Evolutionary conservation across 2,888 invertebrate species (phyloP).

Genomic region (Tiliacea citrago): DNA sequence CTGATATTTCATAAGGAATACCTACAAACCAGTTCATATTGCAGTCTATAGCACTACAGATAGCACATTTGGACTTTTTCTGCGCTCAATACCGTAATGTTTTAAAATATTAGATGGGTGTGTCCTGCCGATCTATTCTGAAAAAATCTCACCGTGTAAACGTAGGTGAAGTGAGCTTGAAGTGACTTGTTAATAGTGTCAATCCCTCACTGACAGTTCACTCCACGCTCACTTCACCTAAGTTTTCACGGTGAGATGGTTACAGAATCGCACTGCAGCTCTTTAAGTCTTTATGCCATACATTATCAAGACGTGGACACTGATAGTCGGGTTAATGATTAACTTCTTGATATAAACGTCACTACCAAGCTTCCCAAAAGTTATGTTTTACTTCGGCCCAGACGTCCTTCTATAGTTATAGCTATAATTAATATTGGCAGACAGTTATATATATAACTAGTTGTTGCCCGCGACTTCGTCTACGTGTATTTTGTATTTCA

Average conservation of each 20-base stretch:
- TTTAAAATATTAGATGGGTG: too few species aligned
- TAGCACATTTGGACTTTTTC: neutral
- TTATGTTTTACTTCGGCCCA: neutral
- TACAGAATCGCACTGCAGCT: too few species aligned
- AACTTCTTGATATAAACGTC: neutral
- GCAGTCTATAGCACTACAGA: too few species aligned
- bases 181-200: too few species aligned
- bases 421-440: neutral
- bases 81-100: neutral
- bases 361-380: neutral
- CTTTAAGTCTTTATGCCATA: neutral
- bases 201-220: too few species aligned
- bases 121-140: too few species aligned
- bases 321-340: slow-evolving; percentile 14
- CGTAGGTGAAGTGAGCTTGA: too few species aligned
- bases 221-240: too few species aligned
- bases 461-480: too few species aligned
- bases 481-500: neutral
- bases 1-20: neutral
- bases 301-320: neutral
- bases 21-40: neutral
- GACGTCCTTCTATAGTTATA: neutral
- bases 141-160: too few species aligned
- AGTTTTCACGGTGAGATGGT: too few species aligned
- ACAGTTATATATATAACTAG: neutral